Base-by-base conservation (phyloP, 2,888 invertebrate genomes). In the Andrena haemorrhoa region DNA sequence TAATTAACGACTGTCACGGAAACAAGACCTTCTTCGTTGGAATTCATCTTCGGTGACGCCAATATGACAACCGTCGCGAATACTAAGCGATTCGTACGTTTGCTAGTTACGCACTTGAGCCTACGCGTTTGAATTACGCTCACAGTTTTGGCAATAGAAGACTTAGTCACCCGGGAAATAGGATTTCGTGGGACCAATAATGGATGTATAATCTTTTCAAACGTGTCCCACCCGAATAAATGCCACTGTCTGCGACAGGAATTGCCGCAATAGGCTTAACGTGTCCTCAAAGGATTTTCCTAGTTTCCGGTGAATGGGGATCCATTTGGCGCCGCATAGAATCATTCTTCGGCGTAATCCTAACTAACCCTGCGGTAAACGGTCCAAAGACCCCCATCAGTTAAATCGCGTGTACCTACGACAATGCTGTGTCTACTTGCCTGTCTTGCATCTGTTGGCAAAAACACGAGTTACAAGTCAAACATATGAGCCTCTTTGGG, bases 251-350 rank as follows among this genome's bases (percentile, higher is more conserved):
- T 29, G 53, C 65, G 53, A 31, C 26, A 66, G 26, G 70, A 79
- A 76, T 76, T 82, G 60, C 76, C 73, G 73, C 56, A 79, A 84
- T 76, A 76, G 71, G 78, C 69, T 82, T 84, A 84, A 35, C 70
- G 47, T 35, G 31, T 33, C 35, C 74, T 65, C 53, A 73, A 75
- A 70, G 79, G 74, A 84, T 84, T 74, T 73, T 29, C 65, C 64
- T 60, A 47, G 63, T 60, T 53, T 29, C 47, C 70, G 23, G 12
- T 71, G 78, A 75, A 78, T 71, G 26, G 64, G 41, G 23, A 23
- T 64, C 47, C 35, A 10, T 56, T 49, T 58, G 58, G 23, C 8
- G 29, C 10, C 31, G n/a, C 53, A 63, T 47, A 49, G 31, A 16
- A 53, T 63, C 56, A 35, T 70, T 56, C 63, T 69, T 49, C 23